Base-by-base conservation (phyloP, 2,113 vertebrate genomes). In the Chroicocephalus ridibundus region DNA sequence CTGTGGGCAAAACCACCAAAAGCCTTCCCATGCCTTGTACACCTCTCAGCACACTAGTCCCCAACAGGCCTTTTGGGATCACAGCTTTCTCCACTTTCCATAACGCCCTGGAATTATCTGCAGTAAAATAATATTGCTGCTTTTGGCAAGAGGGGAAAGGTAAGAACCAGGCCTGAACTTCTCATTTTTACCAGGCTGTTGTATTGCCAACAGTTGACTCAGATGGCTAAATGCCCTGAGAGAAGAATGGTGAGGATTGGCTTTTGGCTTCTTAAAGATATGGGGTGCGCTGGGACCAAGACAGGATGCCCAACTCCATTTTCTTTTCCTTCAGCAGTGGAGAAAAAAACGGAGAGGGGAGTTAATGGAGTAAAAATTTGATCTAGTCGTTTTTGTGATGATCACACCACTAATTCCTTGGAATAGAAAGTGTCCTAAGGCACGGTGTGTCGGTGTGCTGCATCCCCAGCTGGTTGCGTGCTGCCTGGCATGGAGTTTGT, bases 251-350 rank as follows among this genome's bases (percentile, higher is more conserved):
- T 12, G 34, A 89, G 44, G 58, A 68, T 69, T 0, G 0, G 34
- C 36, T 79, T 91, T 68, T 77, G 86, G 29, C 66, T 87, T 77
- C 66, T 54, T 85, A 34, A 81, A 84, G 44, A 13, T 79, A 52
- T 21, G 32, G 54, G 47, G 54, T 94, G 86, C 91, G 58, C 75
- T 94, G 91, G 84, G 87, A 93, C 75, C 78, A 79, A 80, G 94
- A 60, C 42, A 81, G 70, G 57, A 58, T 66, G 40, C 74, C 51
- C 51, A 72, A 31, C 34, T 65, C 65, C 11, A 10, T 84, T 91
- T 88, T 88, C 55, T 82, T 90, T 80, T 90, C 69, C 52, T 91
- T 91, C 60, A 91, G 78, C 31, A 21, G 17, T 55, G n/a, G 60
- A 62, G n/a, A 31, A 75, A 47, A 47, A 82, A 57, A 42, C 27